Base-by-base conservation (phyloP, 1,140 invertebrate species). In the Pseudomyrmex flavicornis region DNA sequence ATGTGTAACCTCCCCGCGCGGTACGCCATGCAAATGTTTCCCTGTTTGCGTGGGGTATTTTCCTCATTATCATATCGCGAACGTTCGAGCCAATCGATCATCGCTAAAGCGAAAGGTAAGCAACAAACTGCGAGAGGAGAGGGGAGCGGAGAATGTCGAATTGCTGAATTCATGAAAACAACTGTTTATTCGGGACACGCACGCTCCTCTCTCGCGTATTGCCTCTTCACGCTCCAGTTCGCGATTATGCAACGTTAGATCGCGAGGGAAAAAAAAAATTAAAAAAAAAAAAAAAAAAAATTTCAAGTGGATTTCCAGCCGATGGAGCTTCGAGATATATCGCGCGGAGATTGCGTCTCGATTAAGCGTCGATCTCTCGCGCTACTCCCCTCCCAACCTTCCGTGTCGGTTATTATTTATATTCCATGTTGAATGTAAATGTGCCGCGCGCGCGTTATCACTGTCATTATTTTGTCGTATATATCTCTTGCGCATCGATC, bases 201-300 rank as follows among this genome's bases (percentile, higher is more conserved):
- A 15, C 63, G 46, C 44, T 26, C 44, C 82, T 76, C 70, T 15
- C 26, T 13, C 59, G 4, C 82, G 54, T 66, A 52, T 56, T 56
- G 48, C 48, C 22, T 66, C 54, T 68, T 84, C 70, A 87, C 58
- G 82, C 75, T 52, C 75, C 65, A 86, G 17, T 88, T 87, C 58
- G 52, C 69, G 82, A 88, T 88, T 86, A 86, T 83, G 75, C 85
- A 80, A 84, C 59, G 75, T 84, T 84, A 68, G 68, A 87, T 79
- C 75, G 69, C 58, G 54, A 46, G 85, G 87, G 76, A 46, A 87
- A 46, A 87, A 76, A 85, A 46, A 87, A 88, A 82, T n/a, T n/a
- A 76, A 82, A 87, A 75, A 82, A 73, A 56, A 52, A 85, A 17
- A 17, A 17, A 17, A 17, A 17, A 17, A 17, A 17, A 77, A 84